These are phyloP conservation scores for Brachyptera risi DNA, from an alignment of 2,888 invertebrate species.

Conservation along the genomic window DNA sequence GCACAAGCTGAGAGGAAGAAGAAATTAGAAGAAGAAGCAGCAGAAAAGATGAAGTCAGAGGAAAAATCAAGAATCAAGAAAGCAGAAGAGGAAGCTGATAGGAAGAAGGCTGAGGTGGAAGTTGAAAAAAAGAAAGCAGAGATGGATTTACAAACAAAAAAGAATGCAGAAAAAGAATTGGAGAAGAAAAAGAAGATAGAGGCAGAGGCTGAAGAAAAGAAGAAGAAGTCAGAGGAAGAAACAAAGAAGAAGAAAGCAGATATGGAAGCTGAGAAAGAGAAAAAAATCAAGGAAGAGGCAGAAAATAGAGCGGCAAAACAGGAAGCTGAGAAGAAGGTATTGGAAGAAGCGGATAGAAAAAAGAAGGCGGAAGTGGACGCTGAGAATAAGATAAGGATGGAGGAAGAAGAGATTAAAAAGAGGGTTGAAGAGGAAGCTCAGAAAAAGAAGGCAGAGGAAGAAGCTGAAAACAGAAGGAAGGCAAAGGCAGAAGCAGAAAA, in stretches of 20 bases:
- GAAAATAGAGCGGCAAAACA: conserved; percentile 29
- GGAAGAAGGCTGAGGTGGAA: too few species aligned
- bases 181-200: conserved; percentile 31
- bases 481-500: conserved; percentile 26
- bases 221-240: too few species aligned
- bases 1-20: background rate
- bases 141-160: too few species aligned
- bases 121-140: too few species aligned
- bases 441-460: conserved; percentile 24
- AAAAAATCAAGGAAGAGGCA: conserved; percentile 31
- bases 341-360: conserved; percentile 28
- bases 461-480: conserved; percentile 29
- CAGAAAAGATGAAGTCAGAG: conserved; percentile 2
- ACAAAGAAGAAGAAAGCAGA: too few species aligned
- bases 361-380: conserved; percentile 31
- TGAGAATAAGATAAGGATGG: conserved; percentile 20
- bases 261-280: conserved; percentile 34
- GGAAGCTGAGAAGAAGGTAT: conserved; percentile 26
- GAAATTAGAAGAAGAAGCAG: conserved; percentile 10
- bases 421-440: conserved; percentile 27
- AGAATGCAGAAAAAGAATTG: conserved; percentile 24
- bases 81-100: too few species aligned
- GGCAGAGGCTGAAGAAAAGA: too few species aligned
- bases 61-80: conserved; percentile 9
- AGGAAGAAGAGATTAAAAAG: conserved; percentile 27